These are phyloP conservation scores for Pimpla rufipes DNA, from an alignment of 2,888 invertebrate species.

Conservation along the genomic window DNA sequence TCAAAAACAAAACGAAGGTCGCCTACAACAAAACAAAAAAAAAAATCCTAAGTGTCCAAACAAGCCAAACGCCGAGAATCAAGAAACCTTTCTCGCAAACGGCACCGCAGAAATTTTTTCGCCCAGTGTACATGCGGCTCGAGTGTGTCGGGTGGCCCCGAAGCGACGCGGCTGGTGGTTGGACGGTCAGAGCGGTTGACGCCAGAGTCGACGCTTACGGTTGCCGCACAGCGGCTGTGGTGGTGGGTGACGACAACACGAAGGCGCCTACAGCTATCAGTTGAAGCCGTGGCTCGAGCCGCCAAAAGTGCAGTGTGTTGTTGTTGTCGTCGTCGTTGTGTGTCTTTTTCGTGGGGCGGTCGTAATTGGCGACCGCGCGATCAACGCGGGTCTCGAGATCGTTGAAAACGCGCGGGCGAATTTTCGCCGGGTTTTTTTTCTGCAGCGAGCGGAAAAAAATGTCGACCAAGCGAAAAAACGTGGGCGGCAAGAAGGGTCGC, in stretches of 20 bases:
- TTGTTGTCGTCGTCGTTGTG: conserved; percentile 42
- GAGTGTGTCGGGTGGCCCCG: not conserved
- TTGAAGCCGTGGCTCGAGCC: conserved; percentile 28
- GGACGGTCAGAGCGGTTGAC: conserved; percentile 53
- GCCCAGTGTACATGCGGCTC: conserved; percentile 16
- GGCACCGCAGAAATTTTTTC: not conserved
- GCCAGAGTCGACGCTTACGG: conserved; percentile 62
- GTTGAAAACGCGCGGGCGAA: not conserved
- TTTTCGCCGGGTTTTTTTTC: not conserved
- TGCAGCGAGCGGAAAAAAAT: conserved; percentile 66
- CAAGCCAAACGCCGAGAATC: too few relatives aligned
- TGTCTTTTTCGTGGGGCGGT: not conserved
- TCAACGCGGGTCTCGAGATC: not conserved
- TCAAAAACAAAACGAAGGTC: too few relatives aligned
- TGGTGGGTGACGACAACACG: conserved; percentile 19
- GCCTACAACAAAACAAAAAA: too few relatives aligned
- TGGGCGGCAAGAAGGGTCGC: conserved; percentile 79
- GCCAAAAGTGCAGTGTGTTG: conserved; percentile 50
- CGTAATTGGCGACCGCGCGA: not conserved
- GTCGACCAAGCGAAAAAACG: conserved; percentile 81
- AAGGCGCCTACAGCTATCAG: conserved; percentile 35
- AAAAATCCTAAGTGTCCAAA: too few relatives aligned
- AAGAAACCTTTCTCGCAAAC: not conserved
- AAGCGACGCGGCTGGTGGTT: conserved; percentile 40
- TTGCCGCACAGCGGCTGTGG: conserved; percentile 39